Evolutionary conservation across 2,888 invertebrate species (phyloP), one percentile per base, ranked within the genome.

Genomic region (Lottia scabra): DNA sequence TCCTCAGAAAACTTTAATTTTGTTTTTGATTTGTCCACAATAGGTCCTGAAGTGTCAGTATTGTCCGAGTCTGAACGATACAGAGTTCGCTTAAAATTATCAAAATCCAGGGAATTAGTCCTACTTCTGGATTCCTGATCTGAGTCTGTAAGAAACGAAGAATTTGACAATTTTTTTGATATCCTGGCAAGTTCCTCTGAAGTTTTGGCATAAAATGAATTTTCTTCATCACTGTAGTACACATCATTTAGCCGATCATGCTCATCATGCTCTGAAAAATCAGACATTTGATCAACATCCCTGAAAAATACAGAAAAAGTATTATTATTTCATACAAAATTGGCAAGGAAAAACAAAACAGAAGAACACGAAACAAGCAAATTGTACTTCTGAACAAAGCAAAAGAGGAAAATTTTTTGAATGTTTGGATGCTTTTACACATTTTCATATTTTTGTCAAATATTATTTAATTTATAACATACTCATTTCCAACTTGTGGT

Each of bases 261-360:
- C 19, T 80, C 81, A 13, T 80, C 79, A 63, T 82, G 79, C 13
- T 87, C 86, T 0, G 87, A 85, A 70, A 87, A 75, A 71, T 88
- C 88, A 0, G 86, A 86, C 70, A 87, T 73, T 69, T 87, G 84
- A 67, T 86, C 86, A n/a, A 81, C 81, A 77, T 84, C 83, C 67
- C 87, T 87, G 79, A 16, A 73, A 77, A 46, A 30, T 62, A 27
- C 64, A 66, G 46, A 64, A 67, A 46, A 68, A 12, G 43, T n/a
- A 27, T 27, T 19, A 27, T 13, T 26, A 26, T 43, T 48, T 38
- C 64, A 38, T 16, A 63, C 45, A 19, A 38, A 26, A 19, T n/a
- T 8, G n/a, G n/a, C n/a, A n/a, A n/a, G n/a, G n/a, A n/a, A n/a
- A n/a, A n/a, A n/a, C n/a, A n/a, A n/a, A n/a, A n/a, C 38, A n/a